Percentiles rank a stretch among this genome's conserved stretches.
phyloP scores from a whole-genome alignment of 2,888 invertebrate genomes.

The Drosophila lutescens region DNA sequence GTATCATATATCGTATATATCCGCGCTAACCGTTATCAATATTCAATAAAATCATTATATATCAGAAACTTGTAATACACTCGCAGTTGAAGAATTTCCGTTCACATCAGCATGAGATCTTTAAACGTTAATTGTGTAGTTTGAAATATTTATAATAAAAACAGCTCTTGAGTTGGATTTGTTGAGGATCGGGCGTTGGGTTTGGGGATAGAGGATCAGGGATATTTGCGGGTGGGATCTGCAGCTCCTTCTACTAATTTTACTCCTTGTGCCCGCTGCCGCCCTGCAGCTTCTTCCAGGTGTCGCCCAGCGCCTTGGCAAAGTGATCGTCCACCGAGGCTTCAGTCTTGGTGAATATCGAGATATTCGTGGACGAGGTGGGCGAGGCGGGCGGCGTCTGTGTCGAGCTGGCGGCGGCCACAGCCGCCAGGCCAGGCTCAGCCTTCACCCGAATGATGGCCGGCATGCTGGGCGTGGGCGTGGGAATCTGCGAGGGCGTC shows the following conservation, averaged over 20 bases:
- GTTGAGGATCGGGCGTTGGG: conserved; percentile 22
- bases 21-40: conserved; percentile 46
- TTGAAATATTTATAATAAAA: conserved; percentile 65
- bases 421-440: conserved; percentile 75
- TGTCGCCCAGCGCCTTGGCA: conserved; percentile 94
- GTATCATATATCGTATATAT: conserved; percentile 25
- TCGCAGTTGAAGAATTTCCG: conserved; percentile 73
- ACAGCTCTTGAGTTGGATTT: conserved; percentile 70
- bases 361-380: conserved; percentile 72
- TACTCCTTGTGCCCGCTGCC: conserved; percentile 85
- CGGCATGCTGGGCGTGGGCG: conserved; percentile 68
- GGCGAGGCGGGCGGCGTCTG: conserved; percentile 77
- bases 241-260: background rate
- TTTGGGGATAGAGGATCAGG: background rate
- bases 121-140: conserved; percentile 72
- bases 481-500: conserved; percentile 39
- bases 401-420: conserved; percentile 70
- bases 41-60: conserved; percentile 68
- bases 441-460: conserved; percentile 81
- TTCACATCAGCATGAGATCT: conserved; percentile 75
- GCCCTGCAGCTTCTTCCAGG: conserved; percentile 91
- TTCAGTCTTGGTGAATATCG: conserved; percentile 74
- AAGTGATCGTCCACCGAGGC: conserved; percentile 95
- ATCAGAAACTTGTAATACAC: conserved; percentile 76
- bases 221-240: conserved; percentile 2